Conservation (phyloP, 2,113 vertebrate genomes). For the Gobiocypris rarus region DNA sequence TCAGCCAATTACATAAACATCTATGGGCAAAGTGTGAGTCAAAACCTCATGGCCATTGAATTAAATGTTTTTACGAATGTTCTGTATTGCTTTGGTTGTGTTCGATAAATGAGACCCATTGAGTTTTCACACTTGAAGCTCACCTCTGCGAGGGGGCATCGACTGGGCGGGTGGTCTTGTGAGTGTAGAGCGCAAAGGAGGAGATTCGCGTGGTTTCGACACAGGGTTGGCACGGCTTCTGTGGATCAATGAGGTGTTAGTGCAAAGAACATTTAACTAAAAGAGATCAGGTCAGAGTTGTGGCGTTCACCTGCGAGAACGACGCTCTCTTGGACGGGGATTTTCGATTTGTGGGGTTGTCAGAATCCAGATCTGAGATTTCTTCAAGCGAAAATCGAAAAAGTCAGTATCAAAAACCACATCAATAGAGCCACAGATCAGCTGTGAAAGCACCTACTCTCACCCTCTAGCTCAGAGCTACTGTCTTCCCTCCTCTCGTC, state of each 20-base stretch:
- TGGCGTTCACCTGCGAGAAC: conserved; percentile 70
- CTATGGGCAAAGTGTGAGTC: too few species aligned
- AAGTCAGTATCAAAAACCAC: neutral
- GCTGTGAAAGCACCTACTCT: conserved; percentile 51
- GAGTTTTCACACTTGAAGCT: conserved; percentile 43
- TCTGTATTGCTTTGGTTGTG: neutral
- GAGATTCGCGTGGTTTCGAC: conserved; percentile 70
- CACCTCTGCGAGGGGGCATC: conserved; percentile 70
- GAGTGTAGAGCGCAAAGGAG: conserved; percentile 70
- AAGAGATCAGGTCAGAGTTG: neutral
- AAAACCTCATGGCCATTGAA: neutral
- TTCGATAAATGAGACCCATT: neutral
- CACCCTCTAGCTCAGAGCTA: conserved; percentile 89
- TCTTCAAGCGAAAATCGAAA: conserved; percentile 70
- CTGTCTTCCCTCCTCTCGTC: conserved; percentile 68
- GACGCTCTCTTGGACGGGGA: conserved; percentile 71
- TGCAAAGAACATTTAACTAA: neutral
- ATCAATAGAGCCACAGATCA: neutral
- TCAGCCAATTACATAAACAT: neutral
- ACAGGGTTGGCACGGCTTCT: conserved; percentile 70
- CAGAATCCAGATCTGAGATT: conserved; percentile 86
- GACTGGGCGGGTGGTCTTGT: conserved; percentile 58
- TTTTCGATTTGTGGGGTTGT: conserved; percentile 59
- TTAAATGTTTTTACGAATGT: neutral
- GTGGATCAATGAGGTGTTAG: neutral